Evolutionary conservation across 1,140 invertebrate species (phyloP).

Genomic region (Steinernema feltiae): DNA sequence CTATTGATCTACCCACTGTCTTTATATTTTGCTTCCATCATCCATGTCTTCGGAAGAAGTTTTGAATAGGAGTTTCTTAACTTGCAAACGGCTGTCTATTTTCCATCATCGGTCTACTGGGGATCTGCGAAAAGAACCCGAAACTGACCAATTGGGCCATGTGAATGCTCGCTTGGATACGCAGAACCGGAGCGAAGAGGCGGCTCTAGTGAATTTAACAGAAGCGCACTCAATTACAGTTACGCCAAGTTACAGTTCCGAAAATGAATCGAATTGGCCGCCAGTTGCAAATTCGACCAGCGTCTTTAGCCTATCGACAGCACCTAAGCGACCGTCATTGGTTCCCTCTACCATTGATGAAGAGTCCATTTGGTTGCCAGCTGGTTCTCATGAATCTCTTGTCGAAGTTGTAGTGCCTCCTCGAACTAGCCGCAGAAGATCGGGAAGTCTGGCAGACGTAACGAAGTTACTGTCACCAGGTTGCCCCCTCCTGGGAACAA

Average conservation of each 20-base stretch:
- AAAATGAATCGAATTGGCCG: not conserved
- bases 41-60: not conserved
- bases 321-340: not conserved
- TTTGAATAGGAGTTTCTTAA: not conserved
- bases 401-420: not conserved
- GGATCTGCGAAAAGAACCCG: not conserved
- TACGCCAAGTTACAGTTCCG: too few relatives aligned
- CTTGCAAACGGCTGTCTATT: not conserved
- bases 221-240: too few relatives aligned
- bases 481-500: not conserved
- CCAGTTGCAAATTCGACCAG: not conserved
- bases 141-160: too few relatives aligned
- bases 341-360: not conserved
- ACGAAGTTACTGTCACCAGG: not conserved
- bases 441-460: not conserved
- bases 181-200: too few relatives aligned
- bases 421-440: not conserved
- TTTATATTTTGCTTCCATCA: not conserved
- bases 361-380: not conserved
- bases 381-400: not conserved
- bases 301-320: not conserved
- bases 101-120: slow-evolving; percentile 9
- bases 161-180: too few relatives aligned
- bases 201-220: too few relatives aligned
- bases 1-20: not conserved